Percentiles rank a stretch among this genome's conserved stretches.
Conservation (phyloP, 37 sponge, comb jelly and placozoan species). For the Halichondria panicea region DNA sequence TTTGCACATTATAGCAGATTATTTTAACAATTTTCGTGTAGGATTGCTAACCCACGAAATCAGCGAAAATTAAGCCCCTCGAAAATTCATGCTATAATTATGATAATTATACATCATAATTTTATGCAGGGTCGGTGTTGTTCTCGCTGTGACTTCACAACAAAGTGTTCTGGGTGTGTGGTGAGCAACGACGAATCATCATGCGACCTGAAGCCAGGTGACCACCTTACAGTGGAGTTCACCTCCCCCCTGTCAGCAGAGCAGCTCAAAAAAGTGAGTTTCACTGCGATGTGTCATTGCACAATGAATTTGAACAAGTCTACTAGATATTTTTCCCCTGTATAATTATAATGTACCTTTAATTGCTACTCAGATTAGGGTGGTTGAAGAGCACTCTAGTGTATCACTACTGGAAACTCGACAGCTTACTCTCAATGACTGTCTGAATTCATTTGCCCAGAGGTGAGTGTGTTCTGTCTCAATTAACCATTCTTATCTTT, state of each 20-base stretch:
- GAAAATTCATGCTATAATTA: background rate
- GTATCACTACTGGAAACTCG: constrained; percentile 13
- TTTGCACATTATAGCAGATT: too few species aligned
- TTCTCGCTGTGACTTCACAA: constrained; percentile 53
- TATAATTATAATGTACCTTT: too few species aligned
- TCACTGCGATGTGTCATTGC: too few species aligned
- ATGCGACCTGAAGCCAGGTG: constrained; percentile 58
- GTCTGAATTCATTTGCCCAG: constrained; percentile 61
- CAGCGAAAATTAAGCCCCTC: too few species aligned
- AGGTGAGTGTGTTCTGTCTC: constrained; percentile 5
- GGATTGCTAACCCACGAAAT: too few species aligned
- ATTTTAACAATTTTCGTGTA: too few species aligned
- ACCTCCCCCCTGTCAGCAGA: background rate
- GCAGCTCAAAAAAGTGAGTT: too few species aligned
- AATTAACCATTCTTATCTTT: too few species aligned
- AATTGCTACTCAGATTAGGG: background rate
- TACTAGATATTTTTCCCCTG: background rate
- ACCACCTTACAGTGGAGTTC: constrained; percentile 45
- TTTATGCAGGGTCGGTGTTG: constrained; percentile 48
- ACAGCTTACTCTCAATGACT: constrained; percentile 48
- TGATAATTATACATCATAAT: background rate
- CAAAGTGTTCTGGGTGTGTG: constrained; percentile 53
- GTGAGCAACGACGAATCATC: constrained; percentile 3
- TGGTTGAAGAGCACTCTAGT: constrained; percentile 39
- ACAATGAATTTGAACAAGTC: background rate